Evolutionary conservation across 2,888 invertebrate genomes (phyloP).

Genomic region (Timema cristinae): DNA sequence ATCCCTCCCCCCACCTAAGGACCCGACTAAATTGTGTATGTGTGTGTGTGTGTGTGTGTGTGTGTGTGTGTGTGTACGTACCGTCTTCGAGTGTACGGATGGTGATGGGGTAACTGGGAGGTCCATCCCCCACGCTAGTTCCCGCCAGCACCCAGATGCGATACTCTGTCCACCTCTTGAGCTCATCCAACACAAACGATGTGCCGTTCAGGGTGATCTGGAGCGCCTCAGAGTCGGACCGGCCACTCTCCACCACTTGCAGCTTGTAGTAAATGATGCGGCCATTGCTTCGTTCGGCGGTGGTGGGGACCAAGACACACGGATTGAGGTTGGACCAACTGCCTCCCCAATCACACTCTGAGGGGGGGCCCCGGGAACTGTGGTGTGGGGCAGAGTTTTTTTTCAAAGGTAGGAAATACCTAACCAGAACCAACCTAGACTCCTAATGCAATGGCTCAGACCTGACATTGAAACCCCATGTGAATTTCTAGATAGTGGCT

Average conservation of each 20-base stretch:
- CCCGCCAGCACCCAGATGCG: slow-evolving; percentile 95
- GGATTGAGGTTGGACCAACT: slow-evolving; percentile 82
- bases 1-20: too few relatives aligned
- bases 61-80: slow-evolving; percentile 58
- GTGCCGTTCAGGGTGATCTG: slow-evolving; percentile 76
- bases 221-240: slow-evolving; percentile 79
- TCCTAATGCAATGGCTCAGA: too few relatives aligned
- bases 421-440: not conserved
- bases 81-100: slow-evolving; percentile 98
- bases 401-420: slow-evolving; percentile 6
- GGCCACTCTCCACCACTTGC: slow-evolving; percentile 79
- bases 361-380: slow-evolving; percentile 97
- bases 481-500: not conserved
- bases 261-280: slow-evolving; percentile 93
- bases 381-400: slow-evolving; percentile 16
- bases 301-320: slow-evolving; percentile 90
- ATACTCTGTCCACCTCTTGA: slow-evolving; percentile 94
- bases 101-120: slow-evolving; percentile 84
- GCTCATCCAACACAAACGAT: slow-evolving; percentile 77
- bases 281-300: slow-evolving; percentile 86
- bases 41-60: too few relatives aligned
- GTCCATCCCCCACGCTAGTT: slow-evolving; percentile 95
- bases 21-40: too few relatives aligned
- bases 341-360: slow-evolving; percentile 88
- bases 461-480: too few relatives aligned